Base-by-base conservation (phyloP, 1,140 invertebrate genomes). In the Papilio glaucus region DNA sequence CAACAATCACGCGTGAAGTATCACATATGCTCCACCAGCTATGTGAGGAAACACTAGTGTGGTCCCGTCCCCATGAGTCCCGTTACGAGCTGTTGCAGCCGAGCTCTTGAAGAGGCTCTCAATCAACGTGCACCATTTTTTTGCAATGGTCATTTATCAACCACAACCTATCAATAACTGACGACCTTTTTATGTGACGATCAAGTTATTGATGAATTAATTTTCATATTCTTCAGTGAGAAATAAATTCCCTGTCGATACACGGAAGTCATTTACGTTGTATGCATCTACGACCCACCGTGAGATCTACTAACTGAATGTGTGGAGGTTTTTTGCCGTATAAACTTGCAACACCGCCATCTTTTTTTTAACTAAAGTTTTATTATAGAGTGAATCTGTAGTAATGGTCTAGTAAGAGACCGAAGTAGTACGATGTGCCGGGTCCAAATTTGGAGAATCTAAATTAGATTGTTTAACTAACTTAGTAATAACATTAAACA, bases 101-200 rank as follows among this genome's bases (percentile, higher is more conserved):
- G 38, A 39, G 7, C 8, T 39, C 33, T 65, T 21, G 29, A 37
- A 29, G 62, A 39, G 62, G 62, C 29, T 39, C 62, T 65, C 62
- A 65, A 65, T 65, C 37, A 65, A 65, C 62, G 18, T 39, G 33
- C 62, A 18, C 9, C n/a, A 18, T 65, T 65, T 33, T 62, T 65
- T 21, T 65, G 37, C 60, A 37, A 65, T 2, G 29, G 29, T 65
- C 37, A 65, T 65, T 65, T 65, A 38, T 65, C 62, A 65, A 15
- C 26, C 60, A 61, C 60, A 61, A 37, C 60, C 60, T 29, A 61
- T 37, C 29, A 61, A 61, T 61, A 37, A 61, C 49, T 57, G 49
- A 57, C 49, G 49, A 57, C 21, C 10, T 57, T 57, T 57, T 57
- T 57, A 57, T 57, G 21, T 57, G 49, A 33, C 29, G 29, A 57